Percentiles rank a stretch among this genome's conserved stretches.
Conservation (phyloP, 2,797 vertebrate genomes). For the Gymnothorax javanicus region DNA sequence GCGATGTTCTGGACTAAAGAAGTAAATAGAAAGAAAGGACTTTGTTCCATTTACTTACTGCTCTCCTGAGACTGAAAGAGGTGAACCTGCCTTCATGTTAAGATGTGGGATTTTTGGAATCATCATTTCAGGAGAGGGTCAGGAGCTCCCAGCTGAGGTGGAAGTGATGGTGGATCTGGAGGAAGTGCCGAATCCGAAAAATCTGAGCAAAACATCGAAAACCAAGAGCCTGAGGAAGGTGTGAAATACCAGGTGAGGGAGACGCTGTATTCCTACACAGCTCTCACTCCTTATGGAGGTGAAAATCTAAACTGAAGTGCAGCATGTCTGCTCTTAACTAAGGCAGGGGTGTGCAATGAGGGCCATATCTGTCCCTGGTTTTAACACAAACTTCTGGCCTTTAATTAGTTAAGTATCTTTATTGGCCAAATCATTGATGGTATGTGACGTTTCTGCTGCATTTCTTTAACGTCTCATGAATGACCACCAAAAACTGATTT, state of each 20-base stretch:
- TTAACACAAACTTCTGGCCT: too few species aligned
- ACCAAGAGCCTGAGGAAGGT: conserved; percentile 25
- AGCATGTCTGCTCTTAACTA: too few species aligned
- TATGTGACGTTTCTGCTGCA: too few species aligned
- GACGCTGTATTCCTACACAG: not conserved
- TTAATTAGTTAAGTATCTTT: too few species aligned
- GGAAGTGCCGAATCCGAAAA: conserved; percentile 26
- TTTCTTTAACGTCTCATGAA: too few species aligned
- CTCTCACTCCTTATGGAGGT: too few species aligned
- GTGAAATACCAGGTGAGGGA: conserved; percentile 20
- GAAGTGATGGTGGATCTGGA: conserved; percentile 36
- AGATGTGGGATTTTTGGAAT: not conserved
- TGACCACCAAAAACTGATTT: too few species aligned
- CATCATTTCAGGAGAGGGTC: not conserved
- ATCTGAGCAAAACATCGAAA: conserved; percentile 22
- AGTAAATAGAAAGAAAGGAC: not conserved
- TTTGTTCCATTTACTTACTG: not conserved
- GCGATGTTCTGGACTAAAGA: too few species aligned
- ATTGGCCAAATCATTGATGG: too few species aligned
- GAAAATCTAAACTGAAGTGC: too few species aligned
- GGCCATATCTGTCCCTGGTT: too few species aligned
- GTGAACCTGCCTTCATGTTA: not conserved
- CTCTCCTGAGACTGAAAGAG: not conserved
- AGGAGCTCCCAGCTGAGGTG: conserved; percentile 30
- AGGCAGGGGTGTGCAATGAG: too few species aligned